Percentiles rank a stretch among this genome's conserved stretches.
phyloP scores from a whole-genome alignment of 2,888 invertebrate species.

The Charanyca ferruginea region DNA sequence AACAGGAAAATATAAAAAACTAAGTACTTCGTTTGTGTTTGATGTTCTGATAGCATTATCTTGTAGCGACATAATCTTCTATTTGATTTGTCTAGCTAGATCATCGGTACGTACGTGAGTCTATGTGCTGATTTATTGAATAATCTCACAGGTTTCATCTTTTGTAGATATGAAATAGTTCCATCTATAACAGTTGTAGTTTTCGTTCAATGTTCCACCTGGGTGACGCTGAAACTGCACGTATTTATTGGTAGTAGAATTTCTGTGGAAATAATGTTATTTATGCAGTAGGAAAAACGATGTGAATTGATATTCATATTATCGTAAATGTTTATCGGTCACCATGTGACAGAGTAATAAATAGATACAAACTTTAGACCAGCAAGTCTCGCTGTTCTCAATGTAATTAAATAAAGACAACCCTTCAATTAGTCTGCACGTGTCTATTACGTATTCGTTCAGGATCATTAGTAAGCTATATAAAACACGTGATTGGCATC shows the following conservation, averaged over 20 bases:
- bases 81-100: constrained; percentile 4
- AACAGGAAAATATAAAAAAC: not conserved
- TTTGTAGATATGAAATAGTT: not conserved
- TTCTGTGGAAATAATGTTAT: not conserved
- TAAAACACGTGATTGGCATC: constrained; percentile 18
- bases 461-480: constrained; percentile 25
- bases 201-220: too few species aligned
- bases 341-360: too few species aligned
- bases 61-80: constrained; percentile 44
- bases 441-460: constrained; percentile 41
- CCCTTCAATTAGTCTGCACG: constrained; percentile 20
- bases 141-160: not conserved
- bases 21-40: constrained; percentile 1
- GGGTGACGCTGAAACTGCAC: not conserved
- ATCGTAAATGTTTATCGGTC: too few species aligned
- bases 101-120: constrained; percentile 30
- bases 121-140: constrained; percentile 1
- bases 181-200: too few species aligned
- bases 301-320: too few species aligned
- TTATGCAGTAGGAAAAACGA: not conserved
- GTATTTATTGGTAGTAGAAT: too few species aligned
- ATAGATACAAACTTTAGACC: too few species aligned
- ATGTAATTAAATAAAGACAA: constrained; percentile 2
- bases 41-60: constrained; percentile 33
- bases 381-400: not conserved